Conservation (phyloP, 2,888 invertebrate species). For the Anticlea derivata region DNA sequence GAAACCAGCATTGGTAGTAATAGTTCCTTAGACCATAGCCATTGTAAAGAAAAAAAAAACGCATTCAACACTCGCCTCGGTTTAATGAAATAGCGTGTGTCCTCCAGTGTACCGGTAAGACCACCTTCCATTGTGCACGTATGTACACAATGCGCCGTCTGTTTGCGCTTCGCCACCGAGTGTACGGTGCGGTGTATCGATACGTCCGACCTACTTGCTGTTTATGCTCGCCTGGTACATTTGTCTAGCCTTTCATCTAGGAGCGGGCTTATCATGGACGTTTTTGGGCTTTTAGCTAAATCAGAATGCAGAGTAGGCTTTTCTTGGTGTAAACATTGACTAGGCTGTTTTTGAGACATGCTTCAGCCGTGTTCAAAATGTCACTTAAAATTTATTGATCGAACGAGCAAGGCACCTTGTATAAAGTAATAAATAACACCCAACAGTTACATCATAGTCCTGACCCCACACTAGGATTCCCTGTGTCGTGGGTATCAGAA, state of each 20-base stretch:
- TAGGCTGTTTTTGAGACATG: background rate
- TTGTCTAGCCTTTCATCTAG: conserved; percentile 40
- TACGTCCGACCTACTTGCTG: conserved; percentile 43
- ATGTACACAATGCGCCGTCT: conserved; percentile 36
- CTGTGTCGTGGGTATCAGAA: too few species aligned
- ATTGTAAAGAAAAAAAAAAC: conserved; percentile 10
- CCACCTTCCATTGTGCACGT: conserved; percentile 31
- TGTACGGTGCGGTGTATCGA: conserved; percentile 40
- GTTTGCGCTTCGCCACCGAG: conserved; percentile 39
- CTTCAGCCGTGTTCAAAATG: too few species aligned
- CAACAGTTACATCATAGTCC: too few species aligned
- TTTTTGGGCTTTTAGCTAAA: conserved; percentile 18
- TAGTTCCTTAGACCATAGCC: background rate
- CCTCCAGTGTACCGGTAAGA: conserved; percentile 19
- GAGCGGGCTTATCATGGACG: conserved; percentile 21
- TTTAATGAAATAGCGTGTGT: conserved; percentile 21
- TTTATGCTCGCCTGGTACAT: conserved; percentile 50
- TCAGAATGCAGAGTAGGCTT: background rate
- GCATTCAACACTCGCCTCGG: conserved; percentile 3
- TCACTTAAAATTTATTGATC: too few species aligned
- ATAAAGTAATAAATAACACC: too few species aligned
- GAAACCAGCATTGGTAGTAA: too few species aligned
- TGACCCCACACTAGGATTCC: too few species aligned
- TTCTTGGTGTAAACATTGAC: background rate
- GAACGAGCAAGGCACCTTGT: too few species aligned